Base-by-base conservation (phyloP, 2,797 vertebrate genomes). In the Graptemys geographica region DNA sequence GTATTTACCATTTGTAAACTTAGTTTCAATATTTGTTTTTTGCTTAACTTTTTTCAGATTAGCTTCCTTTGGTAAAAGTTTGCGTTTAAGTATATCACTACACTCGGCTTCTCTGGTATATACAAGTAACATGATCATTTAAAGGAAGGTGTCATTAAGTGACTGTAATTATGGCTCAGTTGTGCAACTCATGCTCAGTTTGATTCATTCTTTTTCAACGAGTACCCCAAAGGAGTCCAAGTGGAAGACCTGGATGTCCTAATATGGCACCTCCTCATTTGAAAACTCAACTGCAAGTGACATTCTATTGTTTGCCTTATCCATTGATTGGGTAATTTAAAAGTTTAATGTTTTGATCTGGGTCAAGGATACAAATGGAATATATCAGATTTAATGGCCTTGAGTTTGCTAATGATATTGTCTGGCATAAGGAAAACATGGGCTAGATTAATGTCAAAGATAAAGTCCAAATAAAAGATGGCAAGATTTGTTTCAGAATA, bases 401-500 rank as follows among this genome's bases (percentile, higher is more conserved):
- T 86, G 56, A 79, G 33, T 21, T 87, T 72, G 8, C 28, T 83
- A 81, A 74, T 87, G 79, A 81, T 93, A 86, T 92, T 74, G 5
- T 57, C 11, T 8, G 33, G 27, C 69, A 53, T 79, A 69, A 49
- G 49, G 90, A 91, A 89, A 33, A 84, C 84, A 88, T 19, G 16
- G 44, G 56, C 0, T 86, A 9, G 21, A 87, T 81, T 87, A 74
- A 94, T 3, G 27, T 18, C 56, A 74, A 9, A 12, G n/a, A 55
- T 41, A 81, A 72, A 81, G 13, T 25, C 41, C 83, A 81, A 1
- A 52, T 79, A 82, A 93, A 94, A 95, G 74, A 3, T 79, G 21
- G 80, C 52, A 74, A 76, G 86, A 84, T 18, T 52, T 83, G 6
- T 52, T 94, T 83, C 88, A 92, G 55, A 89, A 11, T 41, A 95